Conservation (phyloP, 2,113 vertebrate genomes). For the Psammodynastes pulverulentus region DNA sequence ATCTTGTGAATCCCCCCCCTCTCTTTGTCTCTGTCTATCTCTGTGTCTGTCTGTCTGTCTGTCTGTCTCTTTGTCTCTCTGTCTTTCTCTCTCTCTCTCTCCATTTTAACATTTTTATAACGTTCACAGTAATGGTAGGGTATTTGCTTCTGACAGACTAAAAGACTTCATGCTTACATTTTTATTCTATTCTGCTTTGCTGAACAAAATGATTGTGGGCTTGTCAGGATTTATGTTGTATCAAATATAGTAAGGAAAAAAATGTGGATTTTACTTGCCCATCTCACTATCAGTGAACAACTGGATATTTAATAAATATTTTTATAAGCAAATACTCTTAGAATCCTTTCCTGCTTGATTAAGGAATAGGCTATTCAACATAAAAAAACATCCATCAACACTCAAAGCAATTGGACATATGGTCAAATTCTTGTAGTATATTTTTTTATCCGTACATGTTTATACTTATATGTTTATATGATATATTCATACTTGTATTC, state of each 20-base stretch:
- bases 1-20: neutral
- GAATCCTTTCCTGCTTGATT: neutral
- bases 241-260: neutral
- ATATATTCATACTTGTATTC: too few species aligned
- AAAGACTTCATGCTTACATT: neutral
- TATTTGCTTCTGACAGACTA: neutral
- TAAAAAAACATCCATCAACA: neutral
- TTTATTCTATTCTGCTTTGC: constrained; percentile 16
- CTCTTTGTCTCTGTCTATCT: neutral
- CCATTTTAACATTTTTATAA: neutral
- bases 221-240: constrained; percentile 13
- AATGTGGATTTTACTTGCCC: neutral
- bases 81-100: neutral
- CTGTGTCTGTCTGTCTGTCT: neutral
- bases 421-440: neutral
- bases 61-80: neutral
- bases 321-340: neutral
- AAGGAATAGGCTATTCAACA: neutral
- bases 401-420: neutral
- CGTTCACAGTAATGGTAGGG: neutral
- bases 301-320: constrained; percentile 23
- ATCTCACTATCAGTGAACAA: neutral
- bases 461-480: too few species aligned
- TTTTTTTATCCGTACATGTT: too few species aligned
- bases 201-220: neutral